Evolutionary conservation across 2,113 vertebrate genomes (phyloP).

Genomic region (Morone chrysops): DNA sequence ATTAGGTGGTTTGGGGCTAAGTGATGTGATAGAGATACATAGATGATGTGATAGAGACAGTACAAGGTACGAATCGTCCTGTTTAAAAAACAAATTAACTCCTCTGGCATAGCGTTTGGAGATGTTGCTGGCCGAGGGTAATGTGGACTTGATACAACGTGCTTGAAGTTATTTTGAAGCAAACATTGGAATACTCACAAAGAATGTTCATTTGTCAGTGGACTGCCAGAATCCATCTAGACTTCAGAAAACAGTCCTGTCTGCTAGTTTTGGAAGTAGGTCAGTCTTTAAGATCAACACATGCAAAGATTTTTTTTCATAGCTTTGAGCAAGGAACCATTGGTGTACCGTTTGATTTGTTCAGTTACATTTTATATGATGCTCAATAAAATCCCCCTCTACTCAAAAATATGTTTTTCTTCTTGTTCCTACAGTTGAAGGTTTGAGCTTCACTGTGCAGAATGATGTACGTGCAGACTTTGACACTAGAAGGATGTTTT

Average conservation of each 20-base stretch:
- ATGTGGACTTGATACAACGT: slow-evolving; percentile 27
- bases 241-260: slow-evolving; percentile 53
- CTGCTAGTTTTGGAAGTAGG: slow-evolving; percentile 61
- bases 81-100: slow-evolving; percentile 10
- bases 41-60: neutral
- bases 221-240: slow-evolving; percentile 49
- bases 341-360: slow-evolving; percentile 15
- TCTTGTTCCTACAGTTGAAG: no score
- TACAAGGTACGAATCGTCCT: neutral
- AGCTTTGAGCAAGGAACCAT: slow-evolving; percentile 29
- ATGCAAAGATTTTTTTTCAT: slow-evolving; percentile 33
- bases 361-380: slow-evolving; percentile 33
- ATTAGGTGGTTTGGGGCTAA: neutral
- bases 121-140: slow-evolving; percentile 13
- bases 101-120: slow-evolving; percentile 7
- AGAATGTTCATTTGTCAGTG: slow-evolving; percentile 34
- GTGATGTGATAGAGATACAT: neutral
- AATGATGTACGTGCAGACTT: no score
- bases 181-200: slow-evolving; percentile 47
- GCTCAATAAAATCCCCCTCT: neutral
- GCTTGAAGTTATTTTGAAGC: slow-evolving; percentile 51
- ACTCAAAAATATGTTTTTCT: no score
- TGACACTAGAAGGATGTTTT: no score
- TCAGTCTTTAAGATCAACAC: slow-evolving; percentile 60
- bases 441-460: no score